Evolutionary conservation across 2,888 invertebrate species (phyloP).

Genomic region (Carpatolechia fugitivella): DNA sequence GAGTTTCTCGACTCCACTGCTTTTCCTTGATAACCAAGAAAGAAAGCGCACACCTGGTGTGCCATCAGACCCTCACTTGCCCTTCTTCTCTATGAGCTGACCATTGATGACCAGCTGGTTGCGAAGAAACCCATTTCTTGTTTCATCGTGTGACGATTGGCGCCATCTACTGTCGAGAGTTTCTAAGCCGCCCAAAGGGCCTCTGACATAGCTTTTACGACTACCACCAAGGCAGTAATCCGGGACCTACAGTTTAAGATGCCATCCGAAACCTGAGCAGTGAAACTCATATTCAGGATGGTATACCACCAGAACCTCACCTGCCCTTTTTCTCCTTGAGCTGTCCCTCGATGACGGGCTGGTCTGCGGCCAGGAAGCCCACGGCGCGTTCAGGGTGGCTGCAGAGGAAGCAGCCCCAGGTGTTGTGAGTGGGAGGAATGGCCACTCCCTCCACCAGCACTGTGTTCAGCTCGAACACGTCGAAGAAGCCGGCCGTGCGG

Average conservation of each 20-base stretch:
- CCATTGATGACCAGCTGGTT: not conserved
- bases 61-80: not conserved
- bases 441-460: slow-evolving; percentile 51
- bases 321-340: slow-evolving; percentile 53
- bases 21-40: not conserved
- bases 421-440: slow-evolving; percentile 42
- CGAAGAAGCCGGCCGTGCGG: slow-evolving; percentile 92
- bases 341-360: slow-evolving; percentile 88
- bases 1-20: no score
- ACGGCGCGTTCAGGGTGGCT: slow-evolving; percentile 94
- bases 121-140: not conserved
- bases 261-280: no score
- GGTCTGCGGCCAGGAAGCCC: slow-evolving; percentile 88
- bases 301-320: not conserved
- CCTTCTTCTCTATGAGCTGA: not conserved
- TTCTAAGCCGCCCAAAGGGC: no score
- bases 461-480: slow-evolving; percentile 90
- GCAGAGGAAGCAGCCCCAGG: slow-evolving; percentile 96
- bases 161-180: no score
- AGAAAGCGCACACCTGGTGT: not conserved
- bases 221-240: no score
- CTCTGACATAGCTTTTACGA: no score
- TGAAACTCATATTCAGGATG: no score
- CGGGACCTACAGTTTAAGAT: no score
- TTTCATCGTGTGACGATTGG: no score